Evolutionary conservation across 2,113 vertebrate genomes (phyloP).

Genomic region (Pyrgilauda ruficollis): DNA sequence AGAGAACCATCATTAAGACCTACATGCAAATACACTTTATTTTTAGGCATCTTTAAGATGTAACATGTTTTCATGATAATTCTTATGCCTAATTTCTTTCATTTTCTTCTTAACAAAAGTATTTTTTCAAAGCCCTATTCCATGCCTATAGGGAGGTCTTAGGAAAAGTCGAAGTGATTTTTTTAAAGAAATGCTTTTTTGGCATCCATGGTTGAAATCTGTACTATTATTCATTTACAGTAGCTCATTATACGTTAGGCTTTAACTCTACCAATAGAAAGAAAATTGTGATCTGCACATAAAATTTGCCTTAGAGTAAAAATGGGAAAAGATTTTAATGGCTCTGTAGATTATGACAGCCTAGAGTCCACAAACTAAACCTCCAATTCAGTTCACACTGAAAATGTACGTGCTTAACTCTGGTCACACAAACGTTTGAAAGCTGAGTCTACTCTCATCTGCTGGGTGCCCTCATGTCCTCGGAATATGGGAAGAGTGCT

Average conservation of each 20-base stretch:
- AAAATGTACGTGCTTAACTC: not conserved
- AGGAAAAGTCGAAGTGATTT: not conserved
- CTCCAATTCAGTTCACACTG: not conserved
- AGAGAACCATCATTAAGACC: not conserved
- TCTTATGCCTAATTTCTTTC: not conserved
- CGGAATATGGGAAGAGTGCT: fast-evolving
- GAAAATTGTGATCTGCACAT: not conserved
- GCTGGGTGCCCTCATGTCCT: not conserved
- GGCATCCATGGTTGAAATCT: not conserved
- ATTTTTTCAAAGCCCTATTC: not conserved
- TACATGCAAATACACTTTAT: not conserved
- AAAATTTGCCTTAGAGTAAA: not conserved
- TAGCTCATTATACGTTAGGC: not conserved
- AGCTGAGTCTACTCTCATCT: not conserved
- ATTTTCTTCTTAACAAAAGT: not conserved
- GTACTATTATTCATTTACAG: not conserved
- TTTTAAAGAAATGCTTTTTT: not conserved
- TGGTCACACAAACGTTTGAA: not conserved
- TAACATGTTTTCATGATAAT: not conserved
- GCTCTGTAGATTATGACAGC: not conserved
- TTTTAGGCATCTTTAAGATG: not conserved
- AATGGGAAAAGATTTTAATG: not conserved
- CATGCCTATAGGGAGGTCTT: not conserved
- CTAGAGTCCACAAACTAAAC: not conserved
- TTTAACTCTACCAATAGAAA: not conserved